Conservation (phyloP, 2,888 invertebrate genomes). For the Brachyptera risi region DNA sequence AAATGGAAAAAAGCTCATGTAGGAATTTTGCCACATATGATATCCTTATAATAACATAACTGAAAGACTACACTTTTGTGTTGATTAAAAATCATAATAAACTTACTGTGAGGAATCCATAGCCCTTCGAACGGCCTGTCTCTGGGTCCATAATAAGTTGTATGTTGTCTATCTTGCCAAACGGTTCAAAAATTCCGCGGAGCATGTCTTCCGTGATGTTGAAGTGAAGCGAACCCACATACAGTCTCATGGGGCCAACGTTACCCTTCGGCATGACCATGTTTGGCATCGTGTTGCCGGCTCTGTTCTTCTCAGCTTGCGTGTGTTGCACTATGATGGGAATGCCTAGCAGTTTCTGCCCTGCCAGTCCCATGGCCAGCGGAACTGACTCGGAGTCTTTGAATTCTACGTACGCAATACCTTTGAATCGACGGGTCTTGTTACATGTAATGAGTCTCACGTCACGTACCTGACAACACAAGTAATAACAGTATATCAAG, state of each 20-base stretch:
- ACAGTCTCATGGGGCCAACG: conserved; percentile 92
- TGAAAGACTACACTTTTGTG: no score
- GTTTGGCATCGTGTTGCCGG: conserved; percentile 74
- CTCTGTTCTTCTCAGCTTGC: conserved; percentile 87
- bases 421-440: conserved; percentile 97
- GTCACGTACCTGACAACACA: conserved; percentile 75
- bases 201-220: conserved; percentile 99
- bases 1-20: not conserved
- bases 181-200: conserved; percentile 96
- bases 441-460: conserved; percentile 98
- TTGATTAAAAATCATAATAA: no score
- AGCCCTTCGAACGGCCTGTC: conserved; percentile 92
- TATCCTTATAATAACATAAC: no score
- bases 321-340: conserved; percentile 98
- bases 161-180: conserved; percentile 94
- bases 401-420: conserved; percentile 99
- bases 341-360: conserved; percentile 90
- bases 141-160: conserved; percentile 95
- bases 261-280: conserved; percentile 82
- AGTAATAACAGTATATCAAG: no score
- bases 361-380: conserved; percentile 89
- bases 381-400: conserved; percentile 96
- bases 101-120: conserved; percentile 93
- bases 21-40: no score
- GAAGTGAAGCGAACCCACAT: conserved; percentile 96